Base-by-base conservation (phyloP, 2,888 invertebrate species). In the Oxytorus armatus region DNA sequence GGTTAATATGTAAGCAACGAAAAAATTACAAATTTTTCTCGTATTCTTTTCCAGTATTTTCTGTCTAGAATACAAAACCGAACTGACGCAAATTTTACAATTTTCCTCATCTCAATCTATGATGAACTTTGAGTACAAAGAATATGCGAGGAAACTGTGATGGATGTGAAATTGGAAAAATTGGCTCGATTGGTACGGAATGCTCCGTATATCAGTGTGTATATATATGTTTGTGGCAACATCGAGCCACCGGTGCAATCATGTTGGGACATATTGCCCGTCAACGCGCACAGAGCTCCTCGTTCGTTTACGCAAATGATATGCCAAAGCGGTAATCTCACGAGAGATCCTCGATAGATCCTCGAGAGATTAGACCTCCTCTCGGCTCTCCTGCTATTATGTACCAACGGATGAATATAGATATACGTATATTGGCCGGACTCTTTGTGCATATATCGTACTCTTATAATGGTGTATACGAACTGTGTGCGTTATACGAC, bases 221-320 rank as follows among this genome's bases (percentile, higher is more conserved):
- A 18, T 16, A 65, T 16, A 11, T 39, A 18, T 53, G 39, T 65
- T 33, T 65, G 21, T 10, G 36, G 16, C 61, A 59, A 49, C 39
- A 47, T 55, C 61, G 29, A 78, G 78, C 78, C 72, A 69, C 25
- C 74, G 73, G 61, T 75, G 82, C 84, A 85, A 85, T 85, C 83
- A 85, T 85, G 85, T 83, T 78, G 84, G 86, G 89, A 91, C 90
- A 90, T 91, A 91, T 91, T 89, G 89, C 90, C 90, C 90, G 90
- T 91, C 91, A 91, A 89, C 91, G 87, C 87, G 87, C 79, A 81
- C 83, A 83, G 85, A 88, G 85, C 85, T 83, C 88, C 88, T 91
- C 91, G 88, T 91, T 90, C 90, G 87, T 91, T 91, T 87, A 84
- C 87, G 84, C 89, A 90, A 91, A 91, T 91, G 88, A 91, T 90